phyloP scores from a whole-genome alignment of 1,140 invertebrate genomes.

The Microvelia longipes region DNA sequence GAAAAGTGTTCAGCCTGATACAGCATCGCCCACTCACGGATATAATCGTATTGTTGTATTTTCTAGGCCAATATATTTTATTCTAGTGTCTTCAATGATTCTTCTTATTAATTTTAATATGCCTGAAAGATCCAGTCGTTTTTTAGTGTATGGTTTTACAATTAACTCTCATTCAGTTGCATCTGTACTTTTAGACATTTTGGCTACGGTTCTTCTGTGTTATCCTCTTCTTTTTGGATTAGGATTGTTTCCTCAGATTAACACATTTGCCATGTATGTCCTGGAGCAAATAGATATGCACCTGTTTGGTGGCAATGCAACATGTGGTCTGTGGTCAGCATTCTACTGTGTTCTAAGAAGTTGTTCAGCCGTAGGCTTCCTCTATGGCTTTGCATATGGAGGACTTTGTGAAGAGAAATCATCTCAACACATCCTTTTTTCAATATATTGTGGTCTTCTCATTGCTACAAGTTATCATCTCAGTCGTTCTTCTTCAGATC shows the following conservation, averaged over 20 bases:
- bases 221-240: slow-evolving; percentile 87
- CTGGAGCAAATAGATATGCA: slow-evolving; percentile 95
- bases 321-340: slow-evolving; percentile 70
- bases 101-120: slow-evolving; percentile 46
- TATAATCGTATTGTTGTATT: slow-evolving; percentile 94
- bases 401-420: slow-evolving; percentile 59
- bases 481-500: slow-evolving; percentile 80
- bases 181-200: slow-evolving; percentile 47
- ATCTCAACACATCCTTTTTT: slow-evolving; percentile 86
- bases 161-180: slow-evolving; percentile 54
- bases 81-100: slow-evolving; percentile 61
- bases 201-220: slow-evolving; percentile 67
- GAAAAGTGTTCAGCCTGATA: slow-evolving; percentile 97
- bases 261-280: slow-evolving; percentile 89
- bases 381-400: slow-evolving; percentile 83
- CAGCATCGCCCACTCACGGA: slow-evolving; percentile 92
- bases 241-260: slow-evolving; percentile 90
- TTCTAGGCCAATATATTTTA: slow-evolving; percentile 88
- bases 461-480: slow-evolving; percentile 83
- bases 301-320: slow-evolving; percentile 91
- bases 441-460: slow-evolving; percentile 80
- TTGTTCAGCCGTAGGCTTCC: slow-evolving; percentile 54
- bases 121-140: slow-evolving; percentile 31
- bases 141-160: slow-evolving; percentile 58
- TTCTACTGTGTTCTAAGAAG: slow-evolving; percentile 73